Evolutionary conservation across 2,797 vertebrate genomes (phyloP).

Genomic region (Dendrocincla fuliginosa): DNA sequence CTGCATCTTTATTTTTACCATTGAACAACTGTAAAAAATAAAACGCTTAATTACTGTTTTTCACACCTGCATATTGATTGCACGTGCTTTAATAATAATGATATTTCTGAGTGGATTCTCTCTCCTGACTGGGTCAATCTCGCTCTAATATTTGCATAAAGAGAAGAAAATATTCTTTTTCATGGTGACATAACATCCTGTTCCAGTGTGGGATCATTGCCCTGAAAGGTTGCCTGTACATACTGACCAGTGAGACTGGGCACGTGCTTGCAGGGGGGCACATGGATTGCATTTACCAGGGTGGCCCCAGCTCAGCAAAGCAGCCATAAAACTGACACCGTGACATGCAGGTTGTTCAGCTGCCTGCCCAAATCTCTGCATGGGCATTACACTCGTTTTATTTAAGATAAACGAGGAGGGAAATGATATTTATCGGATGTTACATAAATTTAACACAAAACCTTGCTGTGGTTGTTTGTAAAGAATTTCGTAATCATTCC

Average conservation of each 20-base stretch:
- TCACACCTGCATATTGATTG: background rate
- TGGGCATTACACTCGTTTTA: background rate
- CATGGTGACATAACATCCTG: background rate
- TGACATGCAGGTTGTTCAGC: background rate
- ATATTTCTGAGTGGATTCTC: slow-evolving; percentile 2
- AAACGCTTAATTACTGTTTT: background rate
- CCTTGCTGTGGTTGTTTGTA: background rate
- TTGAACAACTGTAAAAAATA: background rate
- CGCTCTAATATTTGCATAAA: background rate
- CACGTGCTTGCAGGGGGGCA: background rate
- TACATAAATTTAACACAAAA: background rate
- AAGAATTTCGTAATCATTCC: background rate
- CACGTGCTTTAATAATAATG: background rate
- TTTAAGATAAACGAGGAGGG: background rate
- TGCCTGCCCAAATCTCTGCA: background rate
- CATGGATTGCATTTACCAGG: background rate
- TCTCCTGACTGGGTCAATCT: background rate
- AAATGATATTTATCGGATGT: background rate
- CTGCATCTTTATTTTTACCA: background rate
- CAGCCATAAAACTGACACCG: background rate
- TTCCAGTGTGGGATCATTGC: background rate
- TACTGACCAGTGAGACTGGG: background rate
- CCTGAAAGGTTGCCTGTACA: slow-evolving; percentile 16
- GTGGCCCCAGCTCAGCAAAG: background rate
- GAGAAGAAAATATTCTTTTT: background rate